Conservation (phyloP, 2,113 vertebrate genomes). For the Passer domesticus region DNA sequence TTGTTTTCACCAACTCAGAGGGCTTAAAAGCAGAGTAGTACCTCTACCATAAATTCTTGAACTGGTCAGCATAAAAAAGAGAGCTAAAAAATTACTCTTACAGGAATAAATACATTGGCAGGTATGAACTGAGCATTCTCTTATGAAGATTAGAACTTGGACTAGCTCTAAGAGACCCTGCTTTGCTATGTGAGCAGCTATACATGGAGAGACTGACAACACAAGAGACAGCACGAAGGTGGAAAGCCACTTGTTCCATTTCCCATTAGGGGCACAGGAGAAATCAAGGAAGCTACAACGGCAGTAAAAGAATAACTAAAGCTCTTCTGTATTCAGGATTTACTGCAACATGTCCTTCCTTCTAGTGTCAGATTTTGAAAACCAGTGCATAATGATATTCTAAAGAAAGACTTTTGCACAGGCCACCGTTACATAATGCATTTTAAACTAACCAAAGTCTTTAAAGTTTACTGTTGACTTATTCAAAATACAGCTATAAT, state of each 20-base stretch:
- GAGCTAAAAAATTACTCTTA: background rate
- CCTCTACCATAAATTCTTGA: background rate
- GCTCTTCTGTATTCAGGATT: background rate
- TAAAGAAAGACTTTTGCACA: background rate
- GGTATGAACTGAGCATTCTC: background rate
- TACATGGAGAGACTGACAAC: background rate
- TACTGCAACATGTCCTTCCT: background rate
- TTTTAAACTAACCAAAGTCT: background rate
- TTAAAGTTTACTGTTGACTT: background rate
- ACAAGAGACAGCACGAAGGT: background rate
- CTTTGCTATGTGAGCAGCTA: background rate
- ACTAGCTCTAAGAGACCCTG: background rate
- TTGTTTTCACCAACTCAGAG: background rate
- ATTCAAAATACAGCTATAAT: background rate
- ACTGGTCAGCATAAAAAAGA: background rate
- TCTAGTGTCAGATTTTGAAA: background rate
- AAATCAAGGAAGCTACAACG: background rate
- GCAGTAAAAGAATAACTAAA: background rate
- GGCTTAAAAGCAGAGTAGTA: background rate
- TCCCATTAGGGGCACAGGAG: background rate
- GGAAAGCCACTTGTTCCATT: background rate
- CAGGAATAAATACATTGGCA: background rate
- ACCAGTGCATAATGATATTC: background rate
- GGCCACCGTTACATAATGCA: rapidly evolving
- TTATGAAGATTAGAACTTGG: background rate